Percentiles rank a stretch among this genome's conserved stretches.
These are phyloP conservation scores for Aphelocoma californica DNA, from an alignment of 2,797 vertebrate species.

Conservation along the genomic window DNA sequence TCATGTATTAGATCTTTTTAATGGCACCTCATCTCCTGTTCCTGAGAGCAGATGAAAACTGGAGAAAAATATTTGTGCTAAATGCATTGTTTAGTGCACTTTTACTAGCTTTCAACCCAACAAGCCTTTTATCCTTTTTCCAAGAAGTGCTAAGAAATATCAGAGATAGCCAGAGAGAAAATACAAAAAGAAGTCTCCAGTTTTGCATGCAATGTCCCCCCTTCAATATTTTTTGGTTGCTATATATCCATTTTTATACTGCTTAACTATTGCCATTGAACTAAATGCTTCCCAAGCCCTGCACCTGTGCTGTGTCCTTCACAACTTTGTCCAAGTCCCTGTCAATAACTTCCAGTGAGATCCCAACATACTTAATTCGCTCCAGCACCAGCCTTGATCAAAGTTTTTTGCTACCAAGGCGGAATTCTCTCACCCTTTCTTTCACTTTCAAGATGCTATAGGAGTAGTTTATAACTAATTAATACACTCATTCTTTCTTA, in stretches of 20 bases:
- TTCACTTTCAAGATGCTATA: not conserved
- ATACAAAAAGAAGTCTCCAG: not conserved
- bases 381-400: not conserved
- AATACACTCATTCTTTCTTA: not conserved
- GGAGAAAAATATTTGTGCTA: not conserved
- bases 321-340: not conserved
- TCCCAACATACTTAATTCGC: not conserved
- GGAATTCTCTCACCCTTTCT: not conserved
- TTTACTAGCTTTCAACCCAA: not conserved
- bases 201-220: rapidly evolving
- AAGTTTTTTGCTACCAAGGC: not conserved
- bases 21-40: not conserved
- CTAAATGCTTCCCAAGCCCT: not conserved
- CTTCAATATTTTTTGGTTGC: not conserved
- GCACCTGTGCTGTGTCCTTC: not conserved
- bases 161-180: not conserved
- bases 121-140: not conserved
- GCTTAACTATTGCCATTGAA: not conserved
- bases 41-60: not conserved
- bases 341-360: not conserved
- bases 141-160: not conserved
- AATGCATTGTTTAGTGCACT: not conserved
- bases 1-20: not conserved
- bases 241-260: not conserved
- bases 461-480: not conserved